These are phyloP conservation scores for Psittacus erithacus DNA, from an alignment of 2,113 vertebrate genomes.

Conservation along the genomic window DNA sequence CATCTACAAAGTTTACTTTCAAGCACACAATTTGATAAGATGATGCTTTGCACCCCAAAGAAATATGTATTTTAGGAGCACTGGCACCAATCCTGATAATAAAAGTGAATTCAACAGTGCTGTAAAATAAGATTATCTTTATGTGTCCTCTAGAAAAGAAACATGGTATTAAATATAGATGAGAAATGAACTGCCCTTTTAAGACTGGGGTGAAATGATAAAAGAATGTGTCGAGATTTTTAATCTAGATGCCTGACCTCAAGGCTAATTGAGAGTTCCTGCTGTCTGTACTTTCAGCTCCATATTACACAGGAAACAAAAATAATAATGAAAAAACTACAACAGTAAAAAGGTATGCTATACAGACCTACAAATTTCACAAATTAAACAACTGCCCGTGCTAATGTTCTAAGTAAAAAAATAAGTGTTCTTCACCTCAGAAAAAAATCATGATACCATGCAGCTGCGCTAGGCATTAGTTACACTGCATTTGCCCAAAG, in stretches of 20 bases:
- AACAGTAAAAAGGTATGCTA: neutral
- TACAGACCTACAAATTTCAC: neutral
- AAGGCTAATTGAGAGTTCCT: slow-evolving; percentile 36
- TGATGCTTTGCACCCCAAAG: neutral
- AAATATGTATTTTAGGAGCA: neutral
- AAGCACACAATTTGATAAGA: neutral
- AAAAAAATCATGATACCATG: neutral
- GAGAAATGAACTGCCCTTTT: slow-evolving; percentile 31
- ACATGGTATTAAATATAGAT: slow-evolving; percentile 30
- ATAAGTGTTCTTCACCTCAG: neutral
- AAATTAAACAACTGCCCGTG: neutral
- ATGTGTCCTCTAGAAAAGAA: neutral
- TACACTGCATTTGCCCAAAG: neutral
- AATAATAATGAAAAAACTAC: neutral
- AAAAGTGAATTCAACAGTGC: neutral
- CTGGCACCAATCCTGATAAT: neutral
- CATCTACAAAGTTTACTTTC: neutral
- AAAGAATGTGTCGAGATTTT: slow-evolving; percentile 24
- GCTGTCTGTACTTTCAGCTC: neutral
- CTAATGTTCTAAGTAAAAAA: neutral
- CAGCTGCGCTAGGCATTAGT: neutral
- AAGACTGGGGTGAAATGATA: slow-evolving; percentile 46
- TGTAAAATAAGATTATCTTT: slow-evolving; percentile 31
- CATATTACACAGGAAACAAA: neutral
- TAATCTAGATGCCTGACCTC: slow-evolving; percentile 30